Conservation (phyloP, 2,888 invertebrate species). For the Drosophila longiperda region DNA sequence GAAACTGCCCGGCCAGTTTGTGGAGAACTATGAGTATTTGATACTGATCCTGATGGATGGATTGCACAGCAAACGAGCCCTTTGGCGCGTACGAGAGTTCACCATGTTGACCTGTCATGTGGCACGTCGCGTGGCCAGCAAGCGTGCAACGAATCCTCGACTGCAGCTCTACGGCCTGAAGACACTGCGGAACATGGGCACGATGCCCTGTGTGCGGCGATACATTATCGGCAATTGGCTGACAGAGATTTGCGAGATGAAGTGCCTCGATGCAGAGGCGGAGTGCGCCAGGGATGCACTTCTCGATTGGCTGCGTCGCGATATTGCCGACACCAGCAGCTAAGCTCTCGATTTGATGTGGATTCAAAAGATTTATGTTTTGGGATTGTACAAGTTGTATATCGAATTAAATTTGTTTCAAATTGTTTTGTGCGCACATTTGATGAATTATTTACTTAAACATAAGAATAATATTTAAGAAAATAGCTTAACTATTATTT, state of each 20-base stretch:
- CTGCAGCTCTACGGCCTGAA: slow-evolving; percentile 81
- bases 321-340: slow-evolving; percentile 68
- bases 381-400: neutral
- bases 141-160: slow-evolving; percentile 41
- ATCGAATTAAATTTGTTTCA: slow-evolving; percentile 35
- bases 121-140: slow-evolving; percentile 54
- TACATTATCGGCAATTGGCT: slow-evolving; percentile 77
- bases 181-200: slow-evolving; percentile 76
- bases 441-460: neutral
- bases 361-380: neutral
- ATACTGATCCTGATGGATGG: slow-evolving; percentile 75
- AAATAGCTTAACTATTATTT: too few relatives aligned
- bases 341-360: neutral
- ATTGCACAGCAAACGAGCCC: slow-evolving; percentile 68
- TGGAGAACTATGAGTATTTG: slow-evolving; percentile 66
- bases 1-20: slow-evolving; percentile 21
- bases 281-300: slow-evolving; percentile 68
- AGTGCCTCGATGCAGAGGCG: slow-evolving; percentile 59
- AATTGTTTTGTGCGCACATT: slow-evolving; percentile 32
- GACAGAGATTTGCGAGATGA: slow-evolving; percentile 53
- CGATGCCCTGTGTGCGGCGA: slow-evolving; percentile 81
- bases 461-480: neutral
- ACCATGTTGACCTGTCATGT: slow-evolving; percentile 72
- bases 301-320: slow-evolving; percentile 72
- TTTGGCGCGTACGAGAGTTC: slow-evolving; percentile 82